Conservation (phyloP, 2,888 invertebrate species). For the Polymixis flavicincta region DNA sequence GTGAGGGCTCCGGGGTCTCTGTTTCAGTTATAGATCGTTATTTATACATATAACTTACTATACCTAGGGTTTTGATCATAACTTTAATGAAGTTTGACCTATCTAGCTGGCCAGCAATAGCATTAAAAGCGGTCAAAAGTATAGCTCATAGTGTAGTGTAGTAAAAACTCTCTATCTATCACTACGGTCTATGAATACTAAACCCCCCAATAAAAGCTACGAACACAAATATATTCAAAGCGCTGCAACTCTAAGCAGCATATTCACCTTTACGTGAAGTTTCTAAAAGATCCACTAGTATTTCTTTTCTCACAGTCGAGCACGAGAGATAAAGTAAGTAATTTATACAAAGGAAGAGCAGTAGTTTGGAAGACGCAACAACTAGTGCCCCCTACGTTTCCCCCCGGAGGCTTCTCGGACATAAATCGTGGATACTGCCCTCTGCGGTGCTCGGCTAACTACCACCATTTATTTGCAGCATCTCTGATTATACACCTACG, state of each 20-base stretch:
- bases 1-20: conserved; percentile 15
- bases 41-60: neutral
- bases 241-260: conserved; percentile 36
- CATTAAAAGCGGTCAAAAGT: neutral
- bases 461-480: conserved; percentile 86
- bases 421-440: conserved; percentile 88
- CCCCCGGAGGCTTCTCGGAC: conserved; percentile 70
- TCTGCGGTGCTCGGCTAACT: conserved; percentile 87
- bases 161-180: neutral
- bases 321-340: conserved; percentile 65
- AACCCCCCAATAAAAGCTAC: conserved; percentile 16
- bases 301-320: conserved; percentile 60
- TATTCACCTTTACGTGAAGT: conserved; percentile 57
- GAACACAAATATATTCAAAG: conserved; percentile 36
- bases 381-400: conserved; percentile 65
- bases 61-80: neutral
- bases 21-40: conserved; percentile 6
- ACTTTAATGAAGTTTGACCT: neutral
- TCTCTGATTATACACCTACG: conserved; percentile 83
- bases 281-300: conserved; percentile 53
- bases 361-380: conserved; percentile 71
- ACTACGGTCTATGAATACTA: conserved; percentile 30
- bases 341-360: conserved; percentile 66
- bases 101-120: neutral
- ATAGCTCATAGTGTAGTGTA: neutral